Evolutionary conservation across 2,797 vertebrate genomes (phyloP).

Genomic region (Eutrigla gurnardus): DNA sequence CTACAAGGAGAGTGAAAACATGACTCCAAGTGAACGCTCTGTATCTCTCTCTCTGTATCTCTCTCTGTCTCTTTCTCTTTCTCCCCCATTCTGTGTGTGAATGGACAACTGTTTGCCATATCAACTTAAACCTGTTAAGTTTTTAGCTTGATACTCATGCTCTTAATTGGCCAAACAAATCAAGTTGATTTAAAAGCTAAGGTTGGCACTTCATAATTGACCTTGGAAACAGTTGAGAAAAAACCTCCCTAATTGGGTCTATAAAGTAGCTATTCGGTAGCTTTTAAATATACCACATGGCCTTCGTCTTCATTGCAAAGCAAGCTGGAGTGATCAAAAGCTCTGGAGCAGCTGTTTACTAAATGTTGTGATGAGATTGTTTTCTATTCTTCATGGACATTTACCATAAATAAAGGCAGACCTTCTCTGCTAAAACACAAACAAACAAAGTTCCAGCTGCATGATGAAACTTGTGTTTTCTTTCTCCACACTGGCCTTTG

Average conservation of each 20-base stretch:
- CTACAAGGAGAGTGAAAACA: neutral
- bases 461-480: conserved; percentile 5
- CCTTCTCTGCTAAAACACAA: conserved; percentile 7
- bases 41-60: neutral
- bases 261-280: neutral
- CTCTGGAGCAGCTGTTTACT: neutral
- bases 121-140: no score
- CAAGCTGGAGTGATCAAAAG: neutral
- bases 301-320: conserved; percentile 3
- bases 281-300: conserved; percentile 5
- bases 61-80: neutral
- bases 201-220: neutral
- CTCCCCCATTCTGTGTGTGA: no score
- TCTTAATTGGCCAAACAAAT: neutral
- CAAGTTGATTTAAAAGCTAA: neutral
- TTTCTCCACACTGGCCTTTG: conserved; percentile 20
- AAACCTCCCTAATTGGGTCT: neutral
- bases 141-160: neutral
- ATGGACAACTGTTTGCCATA: no score
- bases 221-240: conserved; percentile 4
- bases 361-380: neutral
- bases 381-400: conserved; percentile 6
- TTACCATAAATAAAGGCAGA: neutral
- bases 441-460: neutral
- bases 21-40: neutral